Evolutionary conservation across 2,113 vertebrate genomes (phyloP).

Genomic region (Caretta caretta): DNA sequence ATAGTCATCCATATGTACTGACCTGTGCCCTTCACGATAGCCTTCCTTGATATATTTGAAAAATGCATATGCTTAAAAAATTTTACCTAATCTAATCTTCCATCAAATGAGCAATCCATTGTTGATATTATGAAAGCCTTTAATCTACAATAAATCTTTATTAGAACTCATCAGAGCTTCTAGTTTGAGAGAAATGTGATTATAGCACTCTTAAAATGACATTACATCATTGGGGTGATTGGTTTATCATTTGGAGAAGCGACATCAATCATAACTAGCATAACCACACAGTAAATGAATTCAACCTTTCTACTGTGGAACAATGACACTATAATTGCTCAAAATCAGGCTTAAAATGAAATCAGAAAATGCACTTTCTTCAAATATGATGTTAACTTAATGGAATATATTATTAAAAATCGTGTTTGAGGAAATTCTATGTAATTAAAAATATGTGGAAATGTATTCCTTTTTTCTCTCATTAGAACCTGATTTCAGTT

Average conservation of each 20-base stretch:
- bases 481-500: slow-evolving; percentile 75
- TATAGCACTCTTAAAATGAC: slow-evolving; percentile 99
- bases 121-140: slow-evolving; percentile 97
- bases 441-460: slow-evolving; percentile 85
- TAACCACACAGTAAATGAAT: slow-evolving; percentile 96
- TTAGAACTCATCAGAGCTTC: slow-evolving; percentile 96
- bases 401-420: slow-evolving; percentile 87
- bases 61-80: slow-evolving; percentile 82
- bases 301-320: slow-evolving; percentile 89
- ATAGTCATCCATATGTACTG: slow-evolving; percentile 42
- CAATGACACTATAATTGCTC: slow-evolving; percentile 95
- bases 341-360: slow-evolving; percentile 87
- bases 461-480: slow-evolving; percentile 79
- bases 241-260: slow-evolving; percentile 98
- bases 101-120: slow-evolving; percentile 97
- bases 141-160: slow-evolving; percentile 99
- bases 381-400: slow-evolving; percentile 85
- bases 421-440: slow-evolving; percentile 81
- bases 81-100: slow-evolving; percentile 92
- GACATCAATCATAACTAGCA: slow-evolving; percentile 98
- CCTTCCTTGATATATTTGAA: slow-evolving; percentile 84
- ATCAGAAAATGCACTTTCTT: slow-evolving; percentile 85
- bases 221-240: slow-evolving; percentile 99
- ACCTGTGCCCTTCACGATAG: slow-evolving; percentile 73
- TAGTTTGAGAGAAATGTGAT: slow-evolving; percentile 97